A percentile compares a stretch with the other conserved stretches of the same genome.
phyloP scores from a whole-genome alignment of 1,140 invertebrate species.

The Drosophila mauritiana region DNA sequence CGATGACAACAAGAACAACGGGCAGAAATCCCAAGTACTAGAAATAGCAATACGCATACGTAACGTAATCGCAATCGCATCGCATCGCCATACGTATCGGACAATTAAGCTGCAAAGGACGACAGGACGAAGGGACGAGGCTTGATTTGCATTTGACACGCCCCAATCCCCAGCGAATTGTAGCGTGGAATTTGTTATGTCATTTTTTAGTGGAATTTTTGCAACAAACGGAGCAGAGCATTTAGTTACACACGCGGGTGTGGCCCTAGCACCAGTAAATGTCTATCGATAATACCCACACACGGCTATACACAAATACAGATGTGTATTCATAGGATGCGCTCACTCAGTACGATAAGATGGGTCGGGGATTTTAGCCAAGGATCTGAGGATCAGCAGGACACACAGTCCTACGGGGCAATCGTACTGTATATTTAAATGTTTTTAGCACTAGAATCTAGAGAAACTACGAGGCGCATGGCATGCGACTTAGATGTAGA shows the following conservation, averaged over 20 bases:
- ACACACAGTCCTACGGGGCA: slow-evolving; percentile 48
- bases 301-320: neutral
- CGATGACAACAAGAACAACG: slow-evolving; percentile 46
- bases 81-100: slow-evolving; percentile 41
- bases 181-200: slow-evolving; percentile 49
- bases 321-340: slow-evolving; percentile 41
- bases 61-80: slow-evolving; percentile 32
- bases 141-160: slow-evolving; percentile 57
- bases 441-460: slow-evolving; percentile 81
- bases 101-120: slow-evolving; percentile 46
- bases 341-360: slow-evolving; percentile 40
- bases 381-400: slow-evolving; percentile 19
- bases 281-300: slow-evolving; percentile 51
- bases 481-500: slow-evolving; percentile 73
- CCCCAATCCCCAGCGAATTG: slow-evolving; percentile 37
- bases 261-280: slow-evolving; percentile 46
- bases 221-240: slow-evolving; percentile 32
- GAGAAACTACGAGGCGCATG: slow-evolving; percentile 57
- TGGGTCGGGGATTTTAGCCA: slow-evolving; percentile 39
- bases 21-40: slow-evolving; percentile 38
- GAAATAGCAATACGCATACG: slow-evolving; percentile 35
- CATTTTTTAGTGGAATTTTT: slow-evolving; percentile 52
- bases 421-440: slow-evolving; percentile 75
- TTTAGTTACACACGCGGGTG: slow-evolving; percentile 42
- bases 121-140: slow-evolving; percentile 31